These are phyloP conservation scores for Apostichopus californicus DNA, from an alignment of 35 echinoderm and acorn worm genomes.

Conservation along the genomic window DNA sequence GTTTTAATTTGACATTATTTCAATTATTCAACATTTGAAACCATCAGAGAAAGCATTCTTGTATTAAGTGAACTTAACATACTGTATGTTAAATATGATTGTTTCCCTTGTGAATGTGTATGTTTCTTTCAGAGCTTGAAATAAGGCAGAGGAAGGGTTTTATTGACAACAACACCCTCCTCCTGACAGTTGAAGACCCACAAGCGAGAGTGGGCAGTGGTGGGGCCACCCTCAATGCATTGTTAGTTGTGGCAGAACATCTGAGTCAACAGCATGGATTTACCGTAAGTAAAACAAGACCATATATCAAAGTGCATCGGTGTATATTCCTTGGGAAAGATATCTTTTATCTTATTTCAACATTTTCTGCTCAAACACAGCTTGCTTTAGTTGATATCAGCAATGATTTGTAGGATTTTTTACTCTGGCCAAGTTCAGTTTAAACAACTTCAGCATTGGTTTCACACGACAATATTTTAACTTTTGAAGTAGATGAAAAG, in stretches of 20 bases:
- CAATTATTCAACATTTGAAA: background rate
- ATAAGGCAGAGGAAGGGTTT: slow-evolving; percentile 83
- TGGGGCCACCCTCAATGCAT: slow-evolving; percentile 94
- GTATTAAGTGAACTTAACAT: background rate
- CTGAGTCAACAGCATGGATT: slow-evolving; percentile 78
- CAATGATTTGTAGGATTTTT: too few species aligned
- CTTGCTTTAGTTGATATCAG: too few species aligned
- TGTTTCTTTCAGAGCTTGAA: slow-evolving; percentile 73
- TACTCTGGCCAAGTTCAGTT: too few species aligned
- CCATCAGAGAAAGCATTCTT: background rate
- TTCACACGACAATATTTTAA: background rate
- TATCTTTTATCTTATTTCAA: background rate
- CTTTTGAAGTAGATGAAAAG: too few species aligned
- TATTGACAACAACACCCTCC: slow-evolving; percentile 64
- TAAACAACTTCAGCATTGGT: background rate
- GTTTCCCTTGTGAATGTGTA: background rate
- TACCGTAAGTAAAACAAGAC: slow-evolving; percentile 66
- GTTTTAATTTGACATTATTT: background rate
- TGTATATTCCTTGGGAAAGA: background rate
- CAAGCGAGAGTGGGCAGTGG: slow-evolving; percentile 86
- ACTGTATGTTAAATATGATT: too few species aligned
- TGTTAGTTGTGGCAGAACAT: slow-evolving; percentile 94
- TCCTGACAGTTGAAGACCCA: slow-evolving; percentile 92
- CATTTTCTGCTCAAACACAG: too few species aligned
- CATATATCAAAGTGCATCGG: background rate